Percentiles rank a stretch among this genome's conserved stretches.
phyloP scores from a whole-genome alignment of 2,888 invertebrate genomes.

The Dusona sp. region DNA sequence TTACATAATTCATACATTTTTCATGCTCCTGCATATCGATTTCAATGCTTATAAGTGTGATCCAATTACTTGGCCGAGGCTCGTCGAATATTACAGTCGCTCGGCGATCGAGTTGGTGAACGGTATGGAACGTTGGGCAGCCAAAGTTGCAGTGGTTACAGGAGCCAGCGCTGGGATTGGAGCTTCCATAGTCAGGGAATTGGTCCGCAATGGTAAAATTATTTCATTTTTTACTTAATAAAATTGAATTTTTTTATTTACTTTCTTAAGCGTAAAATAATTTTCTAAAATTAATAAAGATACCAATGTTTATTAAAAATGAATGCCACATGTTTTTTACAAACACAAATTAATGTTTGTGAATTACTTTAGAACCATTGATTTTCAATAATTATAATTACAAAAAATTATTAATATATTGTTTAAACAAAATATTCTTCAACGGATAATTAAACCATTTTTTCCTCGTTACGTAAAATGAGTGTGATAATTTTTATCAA shows the following conservation, averaged over 20 bases:
- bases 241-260: background rate
- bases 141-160: constrained; percentile 85
- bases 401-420: too few species aligned
- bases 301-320: too few species aligned
- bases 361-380: too few species aligned
- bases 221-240: background rate
- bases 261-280: background rate
- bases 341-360: too few species aligned
- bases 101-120: constrained; percentile 55
- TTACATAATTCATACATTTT: constrained; percentile 25
- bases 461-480: too few species aligned
- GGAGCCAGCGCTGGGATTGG: constrained; percentile 85
- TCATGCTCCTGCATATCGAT: constrained; percentile 67
- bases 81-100: constrained; percentile 49
- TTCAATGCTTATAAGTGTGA: constrained; percentile 75
- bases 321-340: too few species aligned
- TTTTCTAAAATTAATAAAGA: too few species aligned
- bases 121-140: constrained; percentile 84
- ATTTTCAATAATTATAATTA: too few species aligned
- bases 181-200: constrained; percentile 80
- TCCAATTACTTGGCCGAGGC: constrained; percentile 64
- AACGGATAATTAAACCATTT: too few species aligned
- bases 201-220: constrained; percentile 83
- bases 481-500: too few species aligned
- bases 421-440: too few species aligned